Conservation (phyloP, 2,113 vertebrate species). For the Gobio gobio region DNA sequence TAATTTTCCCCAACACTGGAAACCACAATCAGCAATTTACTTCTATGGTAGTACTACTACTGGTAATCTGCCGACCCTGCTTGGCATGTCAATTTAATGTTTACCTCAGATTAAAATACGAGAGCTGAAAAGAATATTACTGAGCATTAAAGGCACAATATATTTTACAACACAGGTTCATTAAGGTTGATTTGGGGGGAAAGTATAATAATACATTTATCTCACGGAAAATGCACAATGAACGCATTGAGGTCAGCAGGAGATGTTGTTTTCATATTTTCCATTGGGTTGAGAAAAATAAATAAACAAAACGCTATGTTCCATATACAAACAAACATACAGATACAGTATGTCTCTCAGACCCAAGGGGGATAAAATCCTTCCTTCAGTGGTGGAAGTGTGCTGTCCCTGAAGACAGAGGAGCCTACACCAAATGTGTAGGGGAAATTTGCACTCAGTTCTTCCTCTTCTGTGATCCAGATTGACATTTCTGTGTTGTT, state of each 20-base stretch:
- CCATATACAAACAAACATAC: not conserved
- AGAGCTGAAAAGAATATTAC: not conserved
- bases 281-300: not conserved
- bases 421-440: conserved; percentile 6
- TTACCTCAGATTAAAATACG: no score
- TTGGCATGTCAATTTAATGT: not conserved
- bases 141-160: not conserved
- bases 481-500: conserved; percentile 22
- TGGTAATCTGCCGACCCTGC: not conserved
- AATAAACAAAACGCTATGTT: conserved; percentile 16
- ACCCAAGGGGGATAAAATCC: not conserved
- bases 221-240: not conserved
- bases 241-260: not conserved
- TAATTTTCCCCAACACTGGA: no score
- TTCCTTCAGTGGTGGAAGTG: not conserved
- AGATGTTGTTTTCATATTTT: not conserved
- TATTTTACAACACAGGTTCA: not conserved
- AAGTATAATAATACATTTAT: not conserved
- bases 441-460: not conserved
- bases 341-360: not conserved
- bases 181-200: not conserved
- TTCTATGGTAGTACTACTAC: not conserved
- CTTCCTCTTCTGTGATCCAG: conserved; percentile 28
- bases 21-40: not conserved
- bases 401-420: conserved; percentile 18